phyloP scores from a whole-genome alignment of 2,888 invertebrate genomes.

The Tenthredo amoena region DNA sequence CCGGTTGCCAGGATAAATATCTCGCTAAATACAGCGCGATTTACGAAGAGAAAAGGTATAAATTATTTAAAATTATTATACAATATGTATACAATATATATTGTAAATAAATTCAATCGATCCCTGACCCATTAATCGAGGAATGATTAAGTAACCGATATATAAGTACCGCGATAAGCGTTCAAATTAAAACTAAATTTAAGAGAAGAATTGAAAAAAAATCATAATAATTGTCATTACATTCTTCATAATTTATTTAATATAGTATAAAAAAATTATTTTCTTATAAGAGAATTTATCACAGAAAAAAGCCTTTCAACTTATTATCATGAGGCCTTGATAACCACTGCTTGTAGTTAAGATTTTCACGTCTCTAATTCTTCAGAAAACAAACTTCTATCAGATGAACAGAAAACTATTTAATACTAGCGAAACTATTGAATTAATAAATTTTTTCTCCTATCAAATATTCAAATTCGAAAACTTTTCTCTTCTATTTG shows the following conservation, averaged over 20 bases:
- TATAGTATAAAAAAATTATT: not conserved
- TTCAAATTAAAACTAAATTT: not conserved
- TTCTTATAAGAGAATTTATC: too few species aligned
- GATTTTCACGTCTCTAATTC: too few species aligned
- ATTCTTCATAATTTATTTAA: not conserved
- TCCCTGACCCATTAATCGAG: not conserved
- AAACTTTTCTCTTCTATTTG: too few species aligned
- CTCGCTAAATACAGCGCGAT: constrained; percentile 89
- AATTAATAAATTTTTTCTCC: too few species aligned
- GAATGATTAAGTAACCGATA: not conserved
- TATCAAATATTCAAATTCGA: too few species aligned
- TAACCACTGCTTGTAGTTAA: too few species aligned
- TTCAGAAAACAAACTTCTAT: too few species aligned
- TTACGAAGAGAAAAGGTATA: constrained; percentile 88
- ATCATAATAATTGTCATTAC: not conserved
- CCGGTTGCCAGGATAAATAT: constrained; percentile 89
- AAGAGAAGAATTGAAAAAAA: not conserved
- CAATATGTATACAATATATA: not conserved
- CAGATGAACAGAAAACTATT: too few species aligned
- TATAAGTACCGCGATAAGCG: not conserved
- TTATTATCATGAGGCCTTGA: not conserved
- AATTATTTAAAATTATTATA: constrained; percentile 63
- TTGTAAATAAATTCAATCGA: not conserved
- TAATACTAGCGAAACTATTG: too few species aligned
- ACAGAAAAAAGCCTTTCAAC: not conserved